Evolutionary conservation across 2,888 invertebrate genomes (phyloP).

Genomic region (Ectemnius lituratus): DNA sequence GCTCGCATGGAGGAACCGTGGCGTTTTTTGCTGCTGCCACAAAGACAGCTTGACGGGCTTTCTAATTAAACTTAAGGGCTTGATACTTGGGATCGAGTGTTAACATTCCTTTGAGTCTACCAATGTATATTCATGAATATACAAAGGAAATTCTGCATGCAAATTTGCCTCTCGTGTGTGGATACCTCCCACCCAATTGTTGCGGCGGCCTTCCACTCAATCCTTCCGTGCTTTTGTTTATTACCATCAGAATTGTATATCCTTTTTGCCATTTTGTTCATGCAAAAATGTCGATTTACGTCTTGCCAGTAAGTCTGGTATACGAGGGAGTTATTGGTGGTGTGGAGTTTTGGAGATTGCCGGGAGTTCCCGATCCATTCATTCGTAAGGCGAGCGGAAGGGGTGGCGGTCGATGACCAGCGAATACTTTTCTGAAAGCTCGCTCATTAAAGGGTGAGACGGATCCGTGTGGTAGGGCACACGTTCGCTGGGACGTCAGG

Average conservation of each 20-base stretch:
- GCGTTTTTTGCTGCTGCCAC: slow-evolving; percentile 5
- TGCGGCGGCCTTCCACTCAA: neutral
- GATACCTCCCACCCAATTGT: neutral
- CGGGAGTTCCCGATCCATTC: neutral
- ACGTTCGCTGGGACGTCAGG: slow-evolving; percentile 60
- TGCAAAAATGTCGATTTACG: no score
- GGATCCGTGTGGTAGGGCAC: slow-evolving; percentile 35
- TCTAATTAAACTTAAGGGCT: slow-evolving; percentile 10
- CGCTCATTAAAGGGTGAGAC: slow-evolving; percentile 41
- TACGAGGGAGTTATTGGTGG: no score
- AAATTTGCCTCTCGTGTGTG: slow-evolving; percentile 2
- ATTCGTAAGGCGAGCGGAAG: neutral
- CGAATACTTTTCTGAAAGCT: slow-evolving; percentile 25
- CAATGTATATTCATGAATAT: slow-evolving; percentile 19
- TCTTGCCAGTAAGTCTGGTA: no score
- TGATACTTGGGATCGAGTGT: slow-evolving; percentile 14
- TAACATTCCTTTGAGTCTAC: slow-evolving; percentile 9
- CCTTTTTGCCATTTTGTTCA: neutral
- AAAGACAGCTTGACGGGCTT: slow-evolving; percentile 1
- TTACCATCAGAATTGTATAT: neutral
- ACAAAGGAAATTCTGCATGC: slow-evolving; percentile 12
- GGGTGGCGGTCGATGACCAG: slow-evolving; percentile 9
- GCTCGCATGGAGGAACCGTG: neutral
- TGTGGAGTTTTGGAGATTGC: no score
- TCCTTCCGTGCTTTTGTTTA: neutral